These are phyloP conservation scores for Choristoneura rosaceana DNA, from an alignment of 2,888 invertebrate species.

Conservation along the genomic window DNA sequence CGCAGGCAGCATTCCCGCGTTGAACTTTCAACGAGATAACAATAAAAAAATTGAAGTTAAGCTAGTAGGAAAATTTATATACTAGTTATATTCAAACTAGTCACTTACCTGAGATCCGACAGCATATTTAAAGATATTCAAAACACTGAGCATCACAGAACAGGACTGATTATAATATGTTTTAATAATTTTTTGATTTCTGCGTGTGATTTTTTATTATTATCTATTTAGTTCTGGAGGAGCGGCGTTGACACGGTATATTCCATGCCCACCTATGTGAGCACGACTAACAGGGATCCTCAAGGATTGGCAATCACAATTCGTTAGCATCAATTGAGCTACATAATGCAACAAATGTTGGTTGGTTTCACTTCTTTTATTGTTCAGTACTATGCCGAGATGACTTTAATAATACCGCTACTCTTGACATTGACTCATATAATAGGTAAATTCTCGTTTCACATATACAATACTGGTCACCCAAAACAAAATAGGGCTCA, in stretches of 20 bases:
- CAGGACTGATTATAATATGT: not conserved
- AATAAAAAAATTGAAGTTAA: no score
- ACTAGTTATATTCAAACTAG: not conserved
- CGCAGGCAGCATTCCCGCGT: no score
- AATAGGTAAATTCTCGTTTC: not conserved
- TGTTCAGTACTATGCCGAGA: conserved; percentile 1
- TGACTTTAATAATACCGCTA: not conserved
- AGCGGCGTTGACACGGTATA: conserved; percentile 9
- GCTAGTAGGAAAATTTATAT: no score
- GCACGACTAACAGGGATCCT: conserved; percentile 54
- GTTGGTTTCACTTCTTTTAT: conserved; percentile 23
- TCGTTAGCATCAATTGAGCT: conserved; percentile 50
- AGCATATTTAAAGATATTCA: conserved; percentile 12
- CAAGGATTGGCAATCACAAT: conserved; percentile 60
- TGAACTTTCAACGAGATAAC: no score
- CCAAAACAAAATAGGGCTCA: no score
- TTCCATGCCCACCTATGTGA: conserved; percentile 40
- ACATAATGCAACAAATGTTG: conserved; percentile 32
- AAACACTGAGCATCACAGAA: conserved; percentile 1
- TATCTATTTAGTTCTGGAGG: not conserved
- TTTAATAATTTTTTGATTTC: not conserved
- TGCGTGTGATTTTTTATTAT: not conserved
- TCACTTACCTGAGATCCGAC: conserved; percentile 36
- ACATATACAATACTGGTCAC: no score
- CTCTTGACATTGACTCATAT: not conserved